Base-by-base conservation (phyloP, 2,797 vertebrate genomes). In the Liparis tanakae region DNA sequence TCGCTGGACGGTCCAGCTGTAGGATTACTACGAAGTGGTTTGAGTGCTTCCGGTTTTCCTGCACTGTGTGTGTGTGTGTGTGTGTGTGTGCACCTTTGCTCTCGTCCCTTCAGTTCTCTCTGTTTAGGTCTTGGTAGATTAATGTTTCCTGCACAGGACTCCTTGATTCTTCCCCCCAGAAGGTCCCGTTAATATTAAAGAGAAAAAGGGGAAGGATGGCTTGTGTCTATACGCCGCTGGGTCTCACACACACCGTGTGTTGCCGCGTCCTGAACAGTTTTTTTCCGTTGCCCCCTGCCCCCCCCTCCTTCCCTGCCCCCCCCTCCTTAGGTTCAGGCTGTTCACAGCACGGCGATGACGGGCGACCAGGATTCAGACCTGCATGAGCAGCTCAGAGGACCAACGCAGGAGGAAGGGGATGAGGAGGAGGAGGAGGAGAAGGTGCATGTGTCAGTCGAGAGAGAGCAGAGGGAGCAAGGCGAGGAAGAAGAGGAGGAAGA, bases 341-440 rank as follows among this genome's bases (percentile, higher is more conserved):
- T 80, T 86, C 78, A 78, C 87, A 74, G 88, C 84, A 83, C 72
- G 57, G 90, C 85, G 85, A 93, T 93, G 92, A 93, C 68, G 80
- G 88, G 87, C 74, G 69, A 74, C 85, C 90, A 88, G 84, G 91
- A 92, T 68, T 85, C 85, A 80, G 90, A 93, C 84, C 90, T 86
- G 78, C 86, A 79, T 72, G 87, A 91, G 87, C 91, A 88, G 80
- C 90, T 74, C 72, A 58, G 85, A 82, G 86, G 85, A 77, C 65
- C 87, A 43, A 68, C 53, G 41, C 85, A 87, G 69, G 86, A 89
- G 74, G 85, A 87, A 15, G 86, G 80, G 39, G 87, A 90, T 5
- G 87, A 90, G 76, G 88, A 91, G 72, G 88, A 90, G 76, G 89
- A 90, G 67, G 87, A 76, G 74, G 88, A 90, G 73, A 87, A 82